Conservation (phyloP, 2,888 invertebrate species). For the Ariolimax columbianus region DNA sequence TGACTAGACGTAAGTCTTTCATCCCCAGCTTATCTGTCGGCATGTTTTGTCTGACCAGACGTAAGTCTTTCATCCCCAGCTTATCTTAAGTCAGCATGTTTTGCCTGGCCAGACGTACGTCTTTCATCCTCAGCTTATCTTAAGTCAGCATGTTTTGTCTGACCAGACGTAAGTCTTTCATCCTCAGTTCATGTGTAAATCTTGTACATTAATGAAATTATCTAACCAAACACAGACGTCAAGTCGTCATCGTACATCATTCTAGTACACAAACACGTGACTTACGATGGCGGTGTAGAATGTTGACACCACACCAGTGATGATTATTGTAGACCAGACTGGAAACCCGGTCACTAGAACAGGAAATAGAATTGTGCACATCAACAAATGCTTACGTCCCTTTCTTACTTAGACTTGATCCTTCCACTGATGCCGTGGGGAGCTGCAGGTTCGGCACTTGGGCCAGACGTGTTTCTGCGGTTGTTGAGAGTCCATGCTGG, state of each 20-base stretch:
- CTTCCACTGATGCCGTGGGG: too few relatives aligned
- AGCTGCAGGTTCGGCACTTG: too few relatives aligned
- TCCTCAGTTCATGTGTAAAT: too few relatives aligned
- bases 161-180: neutral
- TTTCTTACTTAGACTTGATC: neutral
- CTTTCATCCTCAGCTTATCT: neutral
- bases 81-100: neutral
- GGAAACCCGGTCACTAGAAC: slow-evolving; percentile 87
- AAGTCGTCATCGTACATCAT: too few relatives aligned
- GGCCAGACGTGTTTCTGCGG: too few relatives aligned
- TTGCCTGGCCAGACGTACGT: neutral
- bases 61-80: neutral
- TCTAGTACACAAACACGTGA: too few relatives aligned
- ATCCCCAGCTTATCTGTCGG: neutral
- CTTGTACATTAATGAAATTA: too few relatives aligned
- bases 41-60: too few relatives aligned
- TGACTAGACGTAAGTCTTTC: too few relatives aligned
- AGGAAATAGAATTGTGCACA: neutral
- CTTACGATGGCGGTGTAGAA: slow-evolving; percentile 90
- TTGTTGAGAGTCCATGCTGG: too few relatives aligned
- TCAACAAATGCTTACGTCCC: neutral
- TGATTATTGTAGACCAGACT: slow-evolving; percentile 89
- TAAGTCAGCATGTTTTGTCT: neutral
- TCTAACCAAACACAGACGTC: too few relatives aligned
- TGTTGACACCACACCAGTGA: slow-evolving; percentile 81